Evolutionary conservation across 2,797 vertebrate species (phyloP).

Genomic region (Lepidocolaptes lacrymiger): DNA sequence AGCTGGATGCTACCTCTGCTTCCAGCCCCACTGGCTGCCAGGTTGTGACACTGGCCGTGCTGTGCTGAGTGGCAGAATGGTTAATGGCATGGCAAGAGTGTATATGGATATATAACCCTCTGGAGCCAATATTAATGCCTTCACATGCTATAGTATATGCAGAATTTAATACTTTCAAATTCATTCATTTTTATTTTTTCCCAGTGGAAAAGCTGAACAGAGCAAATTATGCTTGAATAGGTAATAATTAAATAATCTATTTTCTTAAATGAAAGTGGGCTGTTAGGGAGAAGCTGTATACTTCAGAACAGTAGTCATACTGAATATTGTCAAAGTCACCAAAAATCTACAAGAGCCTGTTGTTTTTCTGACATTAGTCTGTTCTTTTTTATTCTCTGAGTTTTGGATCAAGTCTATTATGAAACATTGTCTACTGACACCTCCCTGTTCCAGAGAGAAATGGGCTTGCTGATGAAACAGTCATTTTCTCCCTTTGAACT

Average conservation of each 20-base stretch:
- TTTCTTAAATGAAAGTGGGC: neutral
- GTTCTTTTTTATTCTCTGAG: neutral
- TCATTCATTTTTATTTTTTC: neutral
- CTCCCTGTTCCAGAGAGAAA: neutral
- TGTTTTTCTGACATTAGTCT: neutral
- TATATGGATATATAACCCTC: neutral
- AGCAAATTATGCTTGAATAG: neutral
- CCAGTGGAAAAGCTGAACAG: neutral
- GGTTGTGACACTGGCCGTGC: neutral
- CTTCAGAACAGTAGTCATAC: neutral
- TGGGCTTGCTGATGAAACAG: conserved; percentile 8
- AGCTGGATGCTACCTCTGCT: neutral
- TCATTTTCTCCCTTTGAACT: conserved; percentile 22
- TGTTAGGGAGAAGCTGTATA: neutral
- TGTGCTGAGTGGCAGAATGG: neutral
- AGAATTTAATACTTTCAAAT: neutral
- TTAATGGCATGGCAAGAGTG: neutral
- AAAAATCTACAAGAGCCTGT: neutral
- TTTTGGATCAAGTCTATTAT: neutral
- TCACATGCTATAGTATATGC: neutral
- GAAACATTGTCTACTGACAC: neutral
- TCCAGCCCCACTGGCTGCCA: neutral
- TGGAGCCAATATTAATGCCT: neutral
- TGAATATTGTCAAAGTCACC: neutral
- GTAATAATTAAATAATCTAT: neutral